Evolutionary conservation across 2,888 invertebrate genomes (phyloP).

Genomic region (Athrips mouffetella): DNA sequence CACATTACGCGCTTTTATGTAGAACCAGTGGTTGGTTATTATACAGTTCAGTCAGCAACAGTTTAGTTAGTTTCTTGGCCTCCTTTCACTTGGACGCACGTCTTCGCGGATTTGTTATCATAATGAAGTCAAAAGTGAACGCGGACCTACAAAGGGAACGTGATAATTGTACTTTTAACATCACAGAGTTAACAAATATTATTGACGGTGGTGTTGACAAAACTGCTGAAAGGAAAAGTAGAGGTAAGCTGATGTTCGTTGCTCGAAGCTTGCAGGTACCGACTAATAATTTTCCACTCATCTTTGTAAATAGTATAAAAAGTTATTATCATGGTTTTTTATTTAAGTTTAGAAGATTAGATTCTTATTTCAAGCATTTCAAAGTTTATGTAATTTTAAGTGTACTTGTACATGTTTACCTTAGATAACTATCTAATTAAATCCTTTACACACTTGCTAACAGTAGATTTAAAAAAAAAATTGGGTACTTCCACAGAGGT

Average conservation of each 20-base stretch:
- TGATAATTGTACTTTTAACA: constrained; percentile 85
- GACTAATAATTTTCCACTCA: neutral
- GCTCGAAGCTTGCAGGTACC: neutral
- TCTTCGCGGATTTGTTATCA: neutral
- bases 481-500: too few species aligned
- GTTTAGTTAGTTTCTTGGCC: neutral
- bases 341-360: too few species aligned
- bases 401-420: too few species aligned
- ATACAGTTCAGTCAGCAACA: too few species aligned
- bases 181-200: constrained; percentile 85
- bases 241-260: constrained; percentile 45
- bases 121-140: constrained; percentile 67
- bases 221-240: constrained; percentile 81
- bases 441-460: too few species aligned
- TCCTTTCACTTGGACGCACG: neutral
- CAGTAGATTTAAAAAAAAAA: too few species aligned
- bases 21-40: too few species aligned
- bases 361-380: too few species aligned
- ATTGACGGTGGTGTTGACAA: constrained; percentile 87
- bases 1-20: neutral
- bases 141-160: constrained; percentile 85
- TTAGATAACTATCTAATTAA: too few species aligned
- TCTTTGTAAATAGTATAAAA: neutral
- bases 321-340: too few species aligned
- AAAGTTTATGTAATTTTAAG: too few species aligned